A percentile compares a stretch with the other conserved stretches of the same genome.
These are phyloP conservation scores for Diogma glabrata DNA, from an alignment of 2,888 invertebrate genomes.

Conservation along the genomic window DNA sequence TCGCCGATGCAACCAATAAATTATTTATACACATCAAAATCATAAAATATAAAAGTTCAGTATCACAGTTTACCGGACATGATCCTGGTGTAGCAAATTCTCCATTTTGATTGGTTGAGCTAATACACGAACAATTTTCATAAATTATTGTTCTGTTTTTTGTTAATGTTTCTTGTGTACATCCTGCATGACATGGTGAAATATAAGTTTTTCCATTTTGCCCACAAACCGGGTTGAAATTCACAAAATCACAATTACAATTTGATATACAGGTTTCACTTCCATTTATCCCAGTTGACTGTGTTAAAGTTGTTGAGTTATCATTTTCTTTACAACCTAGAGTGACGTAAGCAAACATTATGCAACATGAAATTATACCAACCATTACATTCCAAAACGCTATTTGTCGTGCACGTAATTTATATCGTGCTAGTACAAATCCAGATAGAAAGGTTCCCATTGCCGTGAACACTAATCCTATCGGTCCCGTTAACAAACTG, in stretches of 20 bases:
- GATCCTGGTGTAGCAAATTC: slow-evolving; percentile 40
- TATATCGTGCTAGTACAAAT: slow-evolving; percentile 50
- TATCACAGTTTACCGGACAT: slow-evolving; percentile 45
- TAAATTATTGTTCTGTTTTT: slow-evolving; percentile 8
- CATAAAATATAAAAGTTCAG: slow-evolving; percentile 42
- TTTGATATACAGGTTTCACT: slow-evolving; percentile 34
- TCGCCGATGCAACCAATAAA: slow-evolving; percentile 46
- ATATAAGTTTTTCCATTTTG: too few relatives aligned
- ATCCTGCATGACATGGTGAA: slow-evolving; percentile 58
- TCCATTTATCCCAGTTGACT: too few relatives aligned
- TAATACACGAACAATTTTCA: slow-evolving; percentile 17
- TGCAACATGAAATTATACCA: slow-evolving; percentile 48
- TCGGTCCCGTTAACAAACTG: slow-evolving; percentile 55
- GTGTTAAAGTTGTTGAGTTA: slow-evolving; percentile 32
- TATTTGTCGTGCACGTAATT: slow-evolving; percentile 51
- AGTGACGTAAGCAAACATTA: slow-evolving; percentile 51
- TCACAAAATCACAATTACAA: slow-evolving; percentile 49
- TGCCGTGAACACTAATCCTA: slow-evolving; percentile 55
- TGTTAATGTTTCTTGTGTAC: slow-evolving; percentile 27
- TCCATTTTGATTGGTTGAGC: too few relatives aligned
- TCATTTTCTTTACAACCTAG: slow-evolving; percentile 54
- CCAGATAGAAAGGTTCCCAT: slow-evolving; percentile 57
- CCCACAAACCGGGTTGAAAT: slow-evolving; percentile 54
- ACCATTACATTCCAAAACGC: slow-evolving; percentile 59
- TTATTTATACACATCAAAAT: slow-evolving; percentile 44